Conservation (phyloP, 2,113 vertebrate species). For the Lates calcarifer region DNA sequence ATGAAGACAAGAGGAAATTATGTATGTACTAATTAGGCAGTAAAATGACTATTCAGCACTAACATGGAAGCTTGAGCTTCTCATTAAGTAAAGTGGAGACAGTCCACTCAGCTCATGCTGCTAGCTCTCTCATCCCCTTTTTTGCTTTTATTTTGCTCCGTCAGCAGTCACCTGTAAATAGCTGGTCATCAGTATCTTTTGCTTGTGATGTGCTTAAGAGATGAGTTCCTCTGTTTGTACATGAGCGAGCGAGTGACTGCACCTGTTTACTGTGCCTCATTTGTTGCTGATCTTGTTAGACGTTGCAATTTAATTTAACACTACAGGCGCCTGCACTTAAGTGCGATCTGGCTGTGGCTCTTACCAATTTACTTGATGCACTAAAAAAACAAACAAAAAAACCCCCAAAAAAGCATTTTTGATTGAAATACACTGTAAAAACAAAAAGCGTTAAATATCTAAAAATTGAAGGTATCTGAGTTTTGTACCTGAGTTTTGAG, state of each 20-base stretch:
- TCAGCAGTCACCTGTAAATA: slow-evolving; percentile 33
- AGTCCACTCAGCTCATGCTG: slow-evolving; percentile 1
- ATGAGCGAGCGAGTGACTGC: slow-evolving; percentile 1
- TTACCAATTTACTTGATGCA: not conserved
- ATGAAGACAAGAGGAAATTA: not conserved
- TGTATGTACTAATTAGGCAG: slow-evolving; percentile 24
- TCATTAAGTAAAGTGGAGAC: slow-evolving; percentile 23
- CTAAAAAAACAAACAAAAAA: not conserved
- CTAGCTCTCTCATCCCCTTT: not conserved
- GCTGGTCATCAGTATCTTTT: slow-evolving; percentile 27
- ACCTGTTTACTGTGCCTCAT: slow-evolving; percentile 10
- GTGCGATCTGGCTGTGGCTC: not conserved
- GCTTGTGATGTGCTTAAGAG: slow-evolving; percentile 26
- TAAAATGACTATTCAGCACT: slow-evolving; percentile 36
- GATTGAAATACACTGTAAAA: slow-evolving; percentile 1
- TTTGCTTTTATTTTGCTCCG: slow-evolving; percentile 17
- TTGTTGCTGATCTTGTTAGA: slow-evolving; percentile 37
- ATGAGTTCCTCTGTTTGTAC: not conserved
- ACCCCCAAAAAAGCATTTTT: no score
- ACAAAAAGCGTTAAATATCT: no score
- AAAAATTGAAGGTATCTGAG: no score
- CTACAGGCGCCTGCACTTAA: slow-evolving; percentile 4
- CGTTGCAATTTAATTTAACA: slow-evolving; percentile 38
- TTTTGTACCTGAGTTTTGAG: no score
- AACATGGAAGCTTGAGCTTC: slow-evolving; percentile 14